Conservation (phyloP, 2,113 vertebrate genomes). For the Eurystomus gularis region DNA sequence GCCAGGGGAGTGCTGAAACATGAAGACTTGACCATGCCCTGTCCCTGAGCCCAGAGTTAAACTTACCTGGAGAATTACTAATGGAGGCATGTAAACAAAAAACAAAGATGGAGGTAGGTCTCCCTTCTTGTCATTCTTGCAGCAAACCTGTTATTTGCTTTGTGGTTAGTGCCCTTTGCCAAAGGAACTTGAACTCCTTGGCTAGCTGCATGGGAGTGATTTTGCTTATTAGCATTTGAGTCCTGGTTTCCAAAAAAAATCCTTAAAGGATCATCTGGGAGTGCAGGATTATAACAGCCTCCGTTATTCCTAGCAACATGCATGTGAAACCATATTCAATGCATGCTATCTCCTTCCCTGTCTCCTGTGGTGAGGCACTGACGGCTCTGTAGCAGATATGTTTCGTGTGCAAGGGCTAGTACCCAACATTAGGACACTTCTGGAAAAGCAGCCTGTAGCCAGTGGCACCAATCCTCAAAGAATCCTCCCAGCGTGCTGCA, state of each 20-base stretch:
- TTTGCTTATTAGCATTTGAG: neutral
- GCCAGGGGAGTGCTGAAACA: neutral
- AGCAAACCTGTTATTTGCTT: neutral
- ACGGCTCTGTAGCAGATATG: neutral
- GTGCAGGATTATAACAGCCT: neutral
- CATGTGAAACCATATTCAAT: neutral
- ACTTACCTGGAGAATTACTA: neutral
- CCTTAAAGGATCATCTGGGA: neutral
- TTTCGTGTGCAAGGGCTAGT: neutral
- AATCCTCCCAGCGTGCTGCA: neutral
- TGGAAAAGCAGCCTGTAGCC: neutral
- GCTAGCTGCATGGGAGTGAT: neutral
- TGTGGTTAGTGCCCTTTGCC: neutral
- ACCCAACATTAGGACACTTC: neutral
- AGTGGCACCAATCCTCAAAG: neutral
- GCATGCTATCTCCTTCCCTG: neutral
- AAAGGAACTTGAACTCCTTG: neutral
- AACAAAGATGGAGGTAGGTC: conserved; percentile 19
- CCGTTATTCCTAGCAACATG: neutral
- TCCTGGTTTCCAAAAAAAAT: neutral
- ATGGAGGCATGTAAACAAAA: neutral
- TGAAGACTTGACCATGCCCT: neutral
- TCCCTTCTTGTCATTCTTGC: neutral
- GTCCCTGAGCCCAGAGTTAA: neutral
- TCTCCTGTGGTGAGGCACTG: neutral